These are phyloP conservation scores for Temnothorax ravouxi DNA, from an alignment of 2,888 invertebrate species.

Conservation along the genomic window DNA sequence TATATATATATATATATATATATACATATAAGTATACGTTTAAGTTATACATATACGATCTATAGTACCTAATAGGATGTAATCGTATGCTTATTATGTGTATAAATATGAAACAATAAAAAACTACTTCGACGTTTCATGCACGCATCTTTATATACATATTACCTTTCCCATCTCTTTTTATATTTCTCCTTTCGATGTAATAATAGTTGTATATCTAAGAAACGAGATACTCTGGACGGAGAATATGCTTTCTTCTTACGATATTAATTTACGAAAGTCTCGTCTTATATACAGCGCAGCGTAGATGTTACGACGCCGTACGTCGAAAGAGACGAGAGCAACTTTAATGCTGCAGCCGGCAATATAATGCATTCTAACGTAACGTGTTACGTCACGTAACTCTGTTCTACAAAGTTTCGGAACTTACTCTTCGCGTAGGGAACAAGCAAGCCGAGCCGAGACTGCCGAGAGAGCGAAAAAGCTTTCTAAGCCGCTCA, in stretches of 20 bases:
- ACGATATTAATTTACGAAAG: slow-evolving; percentile 35
- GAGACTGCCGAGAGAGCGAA: slow-evolving; percentile 25
- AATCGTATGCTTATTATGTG: slow-evolving; percentile 81
- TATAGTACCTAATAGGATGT: slow-evolving; percentile 76
- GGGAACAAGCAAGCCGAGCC: slow-evolving; percentile 4
- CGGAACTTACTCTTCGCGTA: slow-evolving; percentile 26
- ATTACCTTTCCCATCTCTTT: not conserved
- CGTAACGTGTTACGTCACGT: slow-evolving; percentile 45
- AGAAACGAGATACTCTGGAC: not conserved
- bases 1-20: slow-evolving; percentile 59
- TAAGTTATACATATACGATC: slow-evolving; percentile 57
- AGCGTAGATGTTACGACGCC: not conserved
- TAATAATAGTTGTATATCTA: not conserved
- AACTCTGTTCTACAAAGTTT: slow-evolving; percentile 49
- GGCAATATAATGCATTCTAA: slow-evolving; percentile 38
- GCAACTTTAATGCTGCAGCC: slow-evolving; percentile 30
- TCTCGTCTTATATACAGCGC: not conserved
- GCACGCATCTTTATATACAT: not conserved
- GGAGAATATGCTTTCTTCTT: not conserved
- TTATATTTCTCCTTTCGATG: not conserved
- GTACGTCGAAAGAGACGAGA: not conserved
- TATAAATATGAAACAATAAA: slow-evolving; percentile 79
- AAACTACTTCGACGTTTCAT: slow-evolving; percentile 73
- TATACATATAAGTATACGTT: slow-evolving; percentile 52
- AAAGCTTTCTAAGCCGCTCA: slow-evolving; percentile 17